Evolutionary conservation across 2,113 vertebrate species (phyloP).

Genomic region (Brachionichthys hirsutus): DNA sequence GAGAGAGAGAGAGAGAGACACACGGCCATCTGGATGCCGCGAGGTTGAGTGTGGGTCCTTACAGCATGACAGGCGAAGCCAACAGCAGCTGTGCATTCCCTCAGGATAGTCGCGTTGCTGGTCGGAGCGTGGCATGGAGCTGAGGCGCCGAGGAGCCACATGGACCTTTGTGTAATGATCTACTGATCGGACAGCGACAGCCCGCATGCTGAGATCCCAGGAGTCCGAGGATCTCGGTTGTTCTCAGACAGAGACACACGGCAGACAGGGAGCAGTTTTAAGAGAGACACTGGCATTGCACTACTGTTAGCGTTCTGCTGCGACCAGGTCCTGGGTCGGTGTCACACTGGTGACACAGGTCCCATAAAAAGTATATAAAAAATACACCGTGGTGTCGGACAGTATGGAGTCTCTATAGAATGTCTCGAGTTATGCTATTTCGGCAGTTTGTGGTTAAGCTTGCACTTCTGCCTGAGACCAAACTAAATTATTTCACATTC

Average conservation of each 20-base stretch:
- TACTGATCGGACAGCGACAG: constrained; percentile 57
- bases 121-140: constrained; percentile 12
- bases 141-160: constrained; percentile 15
- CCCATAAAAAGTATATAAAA: constrained; percentile 10
- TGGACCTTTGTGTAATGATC: constrained; percentile 37
- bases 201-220: constrained; percentile 47
- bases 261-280: constrained; percentile 32
- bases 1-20: constrained; percentile 2
- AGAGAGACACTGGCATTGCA: neutral
- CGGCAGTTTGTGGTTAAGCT: constrained; percentile 26
- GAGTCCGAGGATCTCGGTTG: constrained; percentile 39
- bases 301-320: constrained; percentile 4
- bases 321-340: constrained; percentile 24
- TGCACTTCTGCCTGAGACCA: constrained; percentile 21
- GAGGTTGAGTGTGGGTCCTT: constrained; percentile 30
- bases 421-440: constrained; percentile 7
- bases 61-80: constrained; percentile 57
- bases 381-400: neutral
- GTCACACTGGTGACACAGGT: constrained; percentile 1
- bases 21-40: constrained; percentile 10
- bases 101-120: constrained; percentile 51
- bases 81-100: constrained; percentile 64
- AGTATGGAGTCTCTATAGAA: neutral
- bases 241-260: constrained; percentile 50
- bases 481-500: constrained; percentile 37